Conservation (phyloP, 2,113 vertebrate genomes). For the Raja brachyura region DNA sequence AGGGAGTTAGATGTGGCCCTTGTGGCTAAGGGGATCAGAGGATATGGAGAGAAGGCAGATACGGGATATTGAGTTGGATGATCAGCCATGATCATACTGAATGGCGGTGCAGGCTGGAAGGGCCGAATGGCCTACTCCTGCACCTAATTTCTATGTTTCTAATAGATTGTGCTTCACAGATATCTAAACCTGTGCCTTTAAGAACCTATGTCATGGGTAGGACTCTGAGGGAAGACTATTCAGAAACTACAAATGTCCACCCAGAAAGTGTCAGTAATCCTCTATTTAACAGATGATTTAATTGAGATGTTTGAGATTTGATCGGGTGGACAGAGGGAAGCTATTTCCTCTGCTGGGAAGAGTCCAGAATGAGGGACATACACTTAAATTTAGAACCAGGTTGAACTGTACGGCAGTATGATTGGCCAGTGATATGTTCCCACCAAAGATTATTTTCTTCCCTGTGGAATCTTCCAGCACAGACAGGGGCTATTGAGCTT, state of each 20-base stretch:
- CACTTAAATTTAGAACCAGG: neutral
- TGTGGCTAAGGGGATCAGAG: too few species aligned
- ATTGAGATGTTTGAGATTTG: neutral
- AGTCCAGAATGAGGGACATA: neutral
- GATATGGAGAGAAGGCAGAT: too few species aligned
- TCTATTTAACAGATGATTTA: neutral
- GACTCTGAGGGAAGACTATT: neutral
- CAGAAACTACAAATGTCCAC: neutral
- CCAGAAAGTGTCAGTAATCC: neutral
- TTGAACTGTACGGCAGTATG: too few species aligned
- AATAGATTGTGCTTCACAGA: neutral
- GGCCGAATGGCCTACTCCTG: too few species aligned
- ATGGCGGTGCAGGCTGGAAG: too few species aligned
- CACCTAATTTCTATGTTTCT: too few species aligned
- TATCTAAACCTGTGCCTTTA: neutral
- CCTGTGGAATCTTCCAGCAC: neutral
- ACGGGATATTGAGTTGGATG: too few species aligned
- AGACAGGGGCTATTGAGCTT: neutral
- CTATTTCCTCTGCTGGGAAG: neutral
- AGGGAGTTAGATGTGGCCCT: too few species aligned
- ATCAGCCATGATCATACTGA: too few species aligned
- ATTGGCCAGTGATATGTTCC: too few species aligned
- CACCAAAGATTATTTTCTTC: too few species aligned
- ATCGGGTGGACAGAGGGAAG: neutral
- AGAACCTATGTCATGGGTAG: neutral